Evolutionary conservation across 1,140 invertebrate genomes (phyloP).

Genomic region (Ectropis grisescens): DNA sequence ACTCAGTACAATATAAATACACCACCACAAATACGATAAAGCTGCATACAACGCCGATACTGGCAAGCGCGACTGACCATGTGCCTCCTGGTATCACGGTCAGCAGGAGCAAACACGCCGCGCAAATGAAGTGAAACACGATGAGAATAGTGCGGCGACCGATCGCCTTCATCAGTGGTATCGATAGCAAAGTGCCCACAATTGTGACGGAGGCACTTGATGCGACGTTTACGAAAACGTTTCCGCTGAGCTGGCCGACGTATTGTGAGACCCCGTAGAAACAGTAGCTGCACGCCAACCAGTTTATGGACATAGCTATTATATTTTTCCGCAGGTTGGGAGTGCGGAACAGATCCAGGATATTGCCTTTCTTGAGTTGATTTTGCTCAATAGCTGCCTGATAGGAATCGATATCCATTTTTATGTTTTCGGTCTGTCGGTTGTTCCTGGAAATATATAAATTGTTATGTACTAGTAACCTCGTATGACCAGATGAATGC

Average conservation of each 20-base stretch:
- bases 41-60: slow-evolving; percentile 77
- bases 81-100: slow-evolving; percentile 61
- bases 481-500: no score
- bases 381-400: slow-evolving; percentile 34
- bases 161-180: slow-evolving; percentile 73
- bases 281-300: slow-evolving; percentile 80
- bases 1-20: slow-evolving; percentile 77
- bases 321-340: slow-evolving; percentile 83
- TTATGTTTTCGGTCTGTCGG: slow-evolving; percentile 68
- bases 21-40: slow-evolving; percentile 77
- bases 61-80: slow-evolving; percentile 70
- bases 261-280: slow-evolving; percentile 84
- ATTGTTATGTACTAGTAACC: no score
- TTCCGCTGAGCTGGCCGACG: slow-evolving; percentile 77
- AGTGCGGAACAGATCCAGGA: slow-evolving; percentile 80
- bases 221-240: slow-evolving; percentile 81
- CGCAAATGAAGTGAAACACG: slow-evolving; percentile 70
- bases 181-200: slow-evolving; percentile 73
- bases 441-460: slow-evolving; percentile 65
- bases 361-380: slow-evolving; percentile 68
- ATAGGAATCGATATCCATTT: slow-evolving; percentile 56
- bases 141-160: slow-evolving; percentile 74
- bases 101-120: slow-evolving; percentile 71
- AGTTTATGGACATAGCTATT: slow-evolving; percentile 77
- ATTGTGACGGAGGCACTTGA: slow-evolving; percentile 75